Base-by-base conservation (phyloP, 2,888 invertebrate genomes). In the Panopea generosa region DNA sequence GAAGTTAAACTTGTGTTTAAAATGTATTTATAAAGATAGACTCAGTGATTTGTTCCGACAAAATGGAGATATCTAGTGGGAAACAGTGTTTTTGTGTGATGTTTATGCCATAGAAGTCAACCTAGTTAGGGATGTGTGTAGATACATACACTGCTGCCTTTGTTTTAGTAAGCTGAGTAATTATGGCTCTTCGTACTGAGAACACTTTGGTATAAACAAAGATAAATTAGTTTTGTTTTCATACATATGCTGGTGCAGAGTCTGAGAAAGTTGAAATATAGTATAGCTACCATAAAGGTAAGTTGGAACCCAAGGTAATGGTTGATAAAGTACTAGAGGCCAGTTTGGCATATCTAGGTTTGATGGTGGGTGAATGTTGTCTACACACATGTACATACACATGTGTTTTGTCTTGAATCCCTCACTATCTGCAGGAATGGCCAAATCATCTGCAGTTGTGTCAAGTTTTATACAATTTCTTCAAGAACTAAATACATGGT, bases 91-190 rank as follows among this genome's bases (percentile, higher is more conserved):
- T 45, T 16, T 20, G n/a, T 20, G n/a, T 20, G 16, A 16, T 70
- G 65, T 76, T 11, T 62, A 62, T 62, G 62, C 62, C 62, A 62
- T 29, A 50, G 26, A 33, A 33, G 49, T 43, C 38, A 45, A 7
- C 20, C 38, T 38, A 55, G 65, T 40, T 56, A 47, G 68, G 71
- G 77, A 61, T 63, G 45, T 77, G 71, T 76, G 77, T 77, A 63
- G 59, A 70, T 43, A 71, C 56, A 71, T 67, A 72, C 67, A 71
- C 56, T 62, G 63, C 68, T 29, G 77, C 40, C 77, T 77, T 77
- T 77, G 77, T 77, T 71, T 77, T 60, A 69, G 56, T 65, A 65
- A 65, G 56, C 67, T 67, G 67, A 57, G 55, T 55, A 72, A 53
- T 66, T 61, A 61, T 43, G 50, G 60, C 14, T 65, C 14, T 29